Conservation (phyloP, 2,888 invertebrate species). For the Drosophila borborema region DNA sequence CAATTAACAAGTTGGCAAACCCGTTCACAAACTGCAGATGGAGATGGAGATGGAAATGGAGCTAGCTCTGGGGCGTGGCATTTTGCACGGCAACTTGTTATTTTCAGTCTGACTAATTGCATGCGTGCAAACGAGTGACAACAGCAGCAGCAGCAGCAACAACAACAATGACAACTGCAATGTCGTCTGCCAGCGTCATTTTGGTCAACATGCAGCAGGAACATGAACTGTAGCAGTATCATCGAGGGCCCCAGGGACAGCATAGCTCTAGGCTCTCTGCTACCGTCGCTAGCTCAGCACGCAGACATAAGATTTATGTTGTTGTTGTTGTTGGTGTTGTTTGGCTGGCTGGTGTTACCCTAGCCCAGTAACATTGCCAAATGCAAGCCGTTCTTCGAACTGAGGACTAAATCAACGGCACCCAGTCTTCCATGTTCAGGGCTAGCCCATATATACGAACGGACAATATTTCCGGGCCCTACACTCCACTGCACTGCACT, state of each 20-base stretch:
- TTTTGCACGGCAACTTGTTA: conserved; percentile 77
- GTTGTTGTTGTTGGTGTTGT: conserved; percentile 15
- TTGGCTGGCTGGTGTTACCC: conserved; percentile 19
- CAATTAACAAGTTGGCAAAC: conserved; percentile 41
- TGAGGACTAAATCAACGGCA: conserved; percentile 71
- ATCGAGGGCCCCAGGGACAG: not conserved
- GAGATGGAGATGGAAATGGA: not conserved
- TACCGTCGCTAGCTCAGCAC: conserved; percentile 50
- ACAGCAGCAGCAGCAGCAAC: conserved; percentile 13
- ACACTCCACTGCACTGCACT: not conserved
- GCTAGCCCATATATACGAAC: conserved; percentile 37
- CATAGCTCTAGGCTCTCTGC: conserved; percentile 19
- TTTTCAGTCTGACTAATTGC: conserved; percentile 78
- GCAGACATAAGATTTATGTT: conserved; percentile 71
- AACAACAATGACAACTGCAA: conserved; percentile 36
- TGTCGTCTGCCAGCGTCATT: conserved; percentile 32
- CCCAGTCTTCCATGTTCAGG: conserved; percentile 25
- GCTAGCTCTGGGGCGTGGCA: conserved; percentile 56
- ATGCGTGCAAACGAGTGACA: conserved; percentile 58
- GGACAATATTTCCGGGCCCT: conserved; percentile 54
- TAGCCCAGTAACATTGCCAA: conserved; percentile 44
- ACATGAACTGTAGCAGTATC: conserved; percentile 26
- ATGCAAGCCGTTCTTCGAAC: conserved; percentile 57
- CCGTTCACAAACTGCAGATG: not conserved
- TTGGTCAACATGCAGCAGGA: conserved; percentile 36